phyloP scores from a whole-genome alignment of 2,113 vertebrate genomes.

The Aspiorhynchus laticeps region DNA sequence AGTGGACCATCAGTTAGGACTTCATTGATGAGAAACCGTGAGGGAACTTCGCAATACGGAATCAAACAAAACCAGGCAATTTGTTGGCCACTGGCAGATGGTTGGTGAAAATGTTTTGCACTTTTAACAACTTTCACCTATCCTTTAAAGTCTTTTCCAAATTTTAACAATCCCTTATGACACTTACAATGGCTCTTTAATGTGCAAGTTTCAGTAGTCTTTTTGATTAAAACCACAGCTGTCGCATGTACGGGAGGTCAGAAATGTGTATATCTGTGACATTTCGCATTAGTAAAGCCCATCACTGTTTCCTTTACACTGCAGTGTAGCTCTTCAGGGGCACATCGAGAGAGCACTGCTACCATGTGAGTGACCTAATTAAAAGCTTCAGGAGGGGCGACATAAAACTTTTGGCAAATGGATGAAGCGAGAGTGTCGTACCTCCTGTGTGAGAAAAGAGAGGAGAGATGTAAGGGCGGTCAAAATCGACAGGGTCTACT shows the following conservation, averaged over 20 bases:
- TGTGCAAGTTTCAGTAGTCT: not conserved
- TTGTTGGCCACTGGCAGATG: constrained; percentile 21
- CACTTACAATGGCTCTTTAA: not conserved
- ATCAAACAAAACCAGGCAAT: not conserved
- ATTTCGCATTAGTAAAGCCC: constrained; percentile 35
- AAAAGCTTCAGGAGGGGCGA: constrained; percentile 50
- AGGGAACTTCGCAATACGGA: not conserved
- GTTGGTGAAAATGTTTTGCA: not conserved
- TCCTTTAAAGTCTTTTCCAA: not conserved
- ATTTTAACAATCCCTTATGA: not conserved
- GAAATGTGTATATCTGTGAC: constrained; percentile 23
- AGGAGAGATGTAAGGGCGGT: constrained; percentile 10
- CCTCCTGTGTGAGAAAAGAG: not conserved
- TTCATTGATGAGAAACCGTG: not conserved
- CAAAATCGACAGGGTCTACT: not conserved
- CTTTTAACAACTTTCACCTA: not conserved
- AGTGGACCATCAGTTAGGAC: not conserved
- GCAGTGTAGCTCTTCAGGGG: constrained; percentile 22
- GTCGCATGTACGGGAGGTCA: not conserved
- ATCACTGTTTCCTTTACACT: constrained; percentile 50
- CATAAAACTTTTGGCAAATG: constrained; percentile 44
- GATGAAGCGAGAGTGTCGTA: not conserved
- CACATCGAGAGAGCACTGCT: not conserved
- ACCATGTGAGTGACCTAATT: constrained; percentile 51
- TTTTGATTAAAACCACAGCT: constrained; percentile 39